phyloP scores from a whole-genome alignment of 2,888 invertebrate genomes.

The Thymelicus lineola region DNA sequence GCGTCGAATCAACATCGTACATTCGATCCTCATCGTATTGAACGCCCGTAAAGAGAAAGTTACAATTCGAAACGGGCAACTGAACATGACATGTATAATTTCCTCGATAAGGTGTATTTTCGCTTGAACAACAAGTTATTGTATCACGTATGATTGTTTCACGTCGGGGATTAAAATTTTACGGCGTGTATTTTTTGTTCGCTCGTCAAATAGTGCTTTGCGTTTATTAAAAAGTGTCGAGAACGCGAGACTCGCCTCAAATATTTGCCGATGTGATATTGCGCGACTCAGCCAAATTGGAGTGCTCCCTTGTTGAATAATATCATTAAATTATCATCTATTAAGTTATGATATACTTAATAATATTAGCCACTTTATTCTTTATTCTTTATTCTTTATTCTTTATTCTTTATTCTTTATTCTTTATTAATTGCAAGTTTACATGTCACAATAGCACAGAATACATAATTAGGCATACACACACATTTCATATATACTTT shows the following conservation, averaged over 20 bases:
- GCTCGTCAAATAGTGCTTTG: slow-evolving; percentile 33
- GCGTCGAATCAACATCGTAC: slow-evolving; percentile 30
- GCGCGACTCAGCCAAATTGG: neutral
- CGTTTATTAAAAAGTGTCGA: slow-evolving; percentile 30
- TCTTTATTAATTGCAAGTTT: no score
- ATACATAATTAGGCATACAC: no score
- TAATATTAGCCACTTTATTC: no score
- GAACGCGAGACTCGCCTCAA: neutral
- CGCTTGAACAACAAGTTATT: neutral
- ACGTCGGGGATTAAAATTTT: slow-evolving; percentile 34
- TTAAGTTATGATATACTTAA: no score
- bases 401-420: no score
- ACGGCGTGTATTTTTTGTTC: slow-evolving; percentile 30
- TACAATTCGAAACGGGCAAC: neutral
- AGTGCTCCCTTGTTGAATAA: neutral
- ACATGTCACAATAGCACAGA: no score
- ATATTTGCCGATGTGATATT: slow-evolving; percentile 19
- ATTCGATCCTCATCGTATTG: slow-evolving; percentile 26
- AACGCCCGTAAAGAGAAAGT: slow-evolving; percentile 19
- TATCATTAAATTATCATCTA: neutral
- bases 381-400: no score
- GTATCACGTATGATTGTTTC: slow-evolving; percentile 29
- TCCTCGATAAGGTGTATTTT: neutral
- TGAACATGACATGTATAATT: neutral
- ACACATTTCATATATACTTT: no score